Percentiles rank a stretch among this genome's conserved stretches.
These are phyloP conservation scores for Entelurus aequoreus DNA, from an alignment of 2,113 vertebrate genomes.

Conservation along the genomic window DNA sequence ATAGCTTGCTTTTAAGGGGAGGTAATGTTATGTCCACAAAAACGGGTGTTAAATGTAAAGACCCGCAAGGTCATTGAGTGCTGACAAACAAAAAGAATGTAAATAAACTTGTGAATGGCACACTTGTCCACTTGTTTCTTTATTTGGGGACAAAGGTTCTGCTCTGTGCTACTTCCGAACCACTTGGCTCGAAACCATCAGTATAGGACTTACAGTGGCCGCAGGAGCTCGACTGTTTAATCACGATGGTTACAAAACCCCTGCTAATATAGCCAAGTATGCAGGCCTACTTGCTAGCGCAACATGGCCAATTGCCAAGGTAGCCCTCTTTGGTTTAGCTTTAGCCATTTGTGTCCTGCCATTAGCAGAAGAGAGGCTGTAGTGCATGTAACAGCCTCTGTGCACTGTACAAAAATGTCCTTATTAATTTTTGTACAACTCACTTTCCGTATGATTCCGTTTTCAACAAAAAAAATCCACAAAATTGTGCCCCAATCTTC, in stretches of 20 bases:
- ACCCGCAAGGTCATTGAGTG: conserved; percentile 22
- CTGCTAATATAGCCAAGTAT: conserved; percentile 60
- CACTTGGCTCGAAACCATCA: conserved; percentile 49
- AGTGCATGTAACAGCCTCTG: background rate
- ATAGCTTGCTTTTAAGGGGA: conserved; percentile 27
- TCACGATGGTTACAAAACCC: conserved; percentile 59
- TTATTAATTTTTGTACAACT: too few species aligned
- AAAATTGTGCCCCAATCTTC: too few species aligned
- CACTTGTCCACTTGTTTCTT: conserved; percentile 42
- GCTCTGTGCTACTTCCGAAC: conserved; percentile 36
- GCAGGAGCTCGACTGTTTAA: conserved; percentile 39
- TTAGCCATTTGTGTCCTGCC: conserved; percentile 46
- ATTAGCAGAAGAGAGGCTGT: conserved; percentile 29
- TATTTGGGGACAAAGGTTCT: conserved; percentile 14
- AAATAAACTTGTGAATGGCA: conserved; percentile 52
- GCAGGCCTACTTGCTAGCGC: conserved; percentile 52
- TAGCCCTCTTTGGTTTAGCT: conserved; percentile 21
- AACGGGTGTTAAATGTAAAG: conserved; percentile 29
- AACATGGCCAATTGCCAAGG: conserved; percentile 62
- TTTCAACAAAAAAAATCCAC: too few species aligned
- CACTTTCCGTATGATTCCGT: too few species aligned
- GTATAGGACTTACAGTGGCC: conserved; percentile 43
- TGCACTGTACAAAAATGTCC: background rate
- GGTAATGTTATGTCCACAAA: conserved; percentile 21
- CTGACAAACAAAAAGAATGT: conserved; percentile 42